Conservation (phyloP, 2,888 invertebrate genomes). For the Limnephilus auricula region DNA sequence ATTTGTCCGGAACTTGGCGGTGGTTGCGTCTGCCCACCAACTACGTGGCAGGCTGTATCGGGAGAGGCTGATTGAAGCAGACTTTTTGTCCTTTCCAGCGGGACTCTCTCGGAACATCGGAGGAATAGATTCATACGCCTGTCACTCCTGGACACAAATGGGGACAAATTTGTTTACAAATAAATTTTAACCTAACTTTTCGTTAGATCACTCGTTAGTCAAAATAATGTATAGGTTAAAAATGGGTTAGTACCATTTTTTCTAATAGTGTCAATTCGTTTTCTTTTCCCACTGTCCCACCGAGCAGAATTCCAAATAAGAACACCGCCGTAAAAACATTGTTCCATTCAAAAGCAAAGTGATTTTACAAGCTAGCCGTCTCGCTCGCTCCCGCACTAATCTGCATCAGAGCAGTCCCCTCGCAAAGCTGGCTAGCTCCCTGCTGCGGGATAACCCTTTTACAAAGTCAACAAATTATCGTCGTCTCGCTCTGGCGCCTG, state of each 20-base stretch:
- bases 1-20: too few species aligned
- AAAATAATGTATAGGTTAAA: too few species aligned
- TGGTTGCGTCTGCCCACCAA: too few species aligned
- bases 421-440: background rate
- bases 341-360: slow-evolving; percentile 41
- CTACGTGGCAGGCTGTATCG: too few species aligned
- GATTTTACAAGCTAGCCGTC: slow-evolving; percentile 44
- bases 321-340: slow-evolving; percentile 32
- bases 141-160: too few species aligned
- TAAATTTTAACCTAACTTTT: too few species aligned
- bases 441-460: background rate
- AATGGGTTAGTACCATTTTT: background rate
- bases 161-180: too few species aligned
- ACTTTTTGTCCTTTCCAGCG: too few species aligned
- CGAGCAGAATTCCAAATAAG: slow-evolving; percentile 2
- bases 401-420: background rate
- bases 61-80: too few species aligned
- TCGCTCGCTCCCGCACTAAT: background rate
- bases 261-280: background rate
- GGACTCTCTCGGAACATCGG: too few species aligned
- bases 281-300: slow-evolving; percentile 20
- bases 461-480: background rate
- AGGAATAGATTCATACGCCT: too few species aligned
- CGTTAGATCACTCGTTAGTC: too few species aligned
- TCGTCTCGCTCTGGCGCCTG: background rate